phyloP scores from a whole-genome alignment of 2,113 vertebrate genomes.

The Triplophysa siluroides region DNA sequence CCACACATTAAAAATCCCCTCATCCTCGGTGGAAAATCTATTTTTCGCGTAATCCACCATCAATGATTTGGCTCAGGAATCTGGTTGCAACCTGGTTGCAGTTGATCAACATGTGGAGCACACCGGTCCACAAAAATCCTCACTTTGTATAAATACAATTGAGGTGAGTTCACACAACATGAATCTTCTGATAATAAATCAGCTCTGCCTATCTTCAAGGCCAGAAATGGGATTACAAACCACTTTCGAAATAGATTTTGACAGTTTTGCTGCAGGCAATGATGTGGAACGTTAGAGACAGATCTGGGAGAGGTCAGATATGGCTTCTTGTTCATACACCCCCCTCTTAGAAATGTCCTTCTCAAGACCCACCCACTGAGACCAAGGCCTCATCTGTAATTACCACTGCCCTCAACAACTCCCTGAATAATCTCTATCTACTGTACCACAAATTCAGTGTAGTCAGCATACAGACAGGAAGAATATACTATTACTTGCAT shows the following conservation, averaged over 20 bases:
- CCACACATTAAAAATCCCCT: not conserved
- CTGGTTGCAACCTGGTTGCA: not conserved
- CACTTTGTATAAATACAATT: not conserved
- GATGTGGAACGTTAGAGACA: conserved; percentile 26
- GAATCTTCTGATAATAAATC: not conserved
- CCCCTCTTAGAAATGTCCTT: conserved; percentile 39
- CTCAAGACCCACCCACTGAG: conserved; percentile 29
- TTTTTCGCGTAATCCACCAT: conserved; percentile 27
- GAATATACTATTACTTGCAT: too few relatives aligned
- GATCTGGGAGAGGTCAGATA: conserved; percentile 26
- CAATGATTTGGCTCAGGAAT: not conserved
- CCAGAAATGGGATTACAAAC: conserved; percentile 20
- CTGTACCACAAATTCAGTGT: too few relatives aligned
- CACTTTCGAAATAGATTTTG: not conserved
- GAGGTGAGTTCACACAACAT: not conserved
- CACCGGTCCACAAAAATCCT: not conserved
- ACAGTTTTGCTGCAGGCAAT: conserved; percentile 7
- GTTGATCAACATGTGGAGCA: not conserved
- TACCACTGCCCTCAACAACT: too few relatives aligned
- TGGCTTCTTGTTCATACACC: conserved; percentile 39
- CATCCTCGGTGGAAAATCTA: conserved; percentile 11
- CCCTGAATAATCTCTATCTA: too few relatives aligned
- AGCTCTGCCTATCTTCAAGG: not conserved
- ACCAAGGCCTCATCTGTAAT: not conserved
- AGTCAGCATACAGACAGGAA: too few relatives aligned